Conservation (phyloP, 2,113 vertebrate species). For the Myiagra hebetior region DNA sequence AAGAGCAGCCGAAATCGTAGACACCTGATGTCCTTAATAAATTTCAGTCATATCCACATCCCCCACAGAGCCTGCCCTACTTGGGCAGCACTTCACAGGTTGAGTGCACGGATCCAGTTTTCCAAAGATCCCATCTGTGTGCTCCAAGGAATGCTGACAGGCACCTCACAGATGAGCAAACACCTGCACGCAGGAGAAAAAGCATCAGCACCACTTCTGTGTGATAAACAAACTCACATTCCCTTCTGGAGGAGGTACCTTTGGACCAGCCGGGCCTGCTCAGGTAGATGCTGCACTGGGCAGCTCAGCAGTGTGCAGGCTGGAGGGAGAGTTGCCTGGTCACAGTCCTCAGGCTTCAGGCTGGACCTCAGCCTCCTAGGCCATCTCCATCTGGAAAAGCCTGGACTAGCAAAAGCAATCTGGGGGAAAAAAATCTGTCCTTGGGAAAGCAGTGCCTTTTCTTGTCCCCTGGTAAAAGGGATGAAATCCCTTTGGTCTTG, state of each 20-base stretch:
- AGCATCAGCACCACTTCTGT: background rate
- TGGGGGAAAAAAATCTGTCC: background rate
- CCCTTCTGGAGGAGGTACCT: background rate
- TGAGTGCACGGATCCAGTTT: fast-evolving
- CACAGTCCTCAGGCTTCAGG: background rate
- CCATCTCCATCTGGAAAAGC: background rate
- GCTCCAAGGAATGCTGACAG: background rate
- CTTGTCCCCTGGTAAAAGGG: background rate
- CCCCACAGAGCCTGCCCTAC: background rate
- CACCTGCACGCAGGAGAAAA: background rate
- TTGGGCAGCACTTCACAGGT: background rate
- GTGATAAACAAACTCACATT: background rate
- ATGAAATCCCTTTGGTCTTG: background rate
- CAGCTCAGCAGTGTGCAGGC: background rate
- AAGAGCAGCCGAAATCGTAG: background rate
- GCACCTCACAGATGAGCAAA: background rate
- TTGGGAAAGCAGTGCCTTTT: background rate
- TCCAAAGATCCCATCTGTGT: background rate
- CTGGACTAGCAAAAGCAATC: background rate
- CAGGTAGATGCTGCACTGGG: background rate
- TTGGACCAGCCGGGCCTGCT: background rate
- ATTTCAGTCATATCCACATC: background rate
- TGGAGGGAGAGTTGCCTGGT: background rate
- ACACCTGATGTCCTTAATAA: background rate
- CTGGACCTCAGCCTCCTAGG: background rate